A percentile compares a stretch with the other conserved stretches of the same genome.
phyloP scores from a whole-genome alignment of 1,140 invertebrate genomes.

The Euborellia annulipes region DNA sequence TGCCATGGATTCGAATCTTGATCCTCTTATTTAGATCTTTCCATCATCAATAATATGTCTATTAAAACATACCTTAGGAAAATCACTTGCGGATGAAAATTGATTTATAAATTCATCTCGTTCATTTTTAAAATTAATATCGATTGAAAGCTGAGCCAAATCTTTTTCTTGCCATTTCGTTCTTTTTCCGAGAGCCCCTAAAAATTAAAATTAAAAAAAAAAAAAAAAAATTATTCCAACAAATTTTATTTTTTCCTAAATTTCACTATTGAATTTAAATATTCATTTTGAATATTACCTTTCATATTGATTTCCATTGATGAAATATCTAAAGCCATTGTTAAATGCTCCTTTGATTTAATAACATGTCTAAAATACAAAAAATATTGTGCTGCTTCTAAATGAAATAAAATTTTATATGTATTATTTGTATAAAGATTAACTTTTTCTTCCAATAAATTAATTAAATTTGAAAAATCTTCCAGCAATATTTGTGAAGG shows the following conservation, averaged over 20 bases:
- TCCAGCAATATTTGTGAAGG: constrained; percentile 43
- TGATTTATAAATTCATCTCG: constrained; percentile 21
- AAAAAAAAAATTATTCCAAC: constrained; percentile 4
- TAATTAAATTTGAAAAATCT: constrained; percentile 39
- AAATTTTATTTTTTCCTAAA: too few species aligned
- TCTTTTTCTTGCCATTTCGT: constrained; percentile 74
- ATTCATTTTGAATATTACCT: constrained; percentile 34
- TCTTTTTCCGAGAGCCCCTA: constrained; percentile 68
- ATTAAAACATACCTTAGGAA: not conserved
- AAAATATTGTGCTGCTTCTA: constrained; percentile 61
- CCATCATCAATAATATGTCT: constrained; percentile 5
- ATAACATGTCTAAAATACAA: constrained; percentile 54
- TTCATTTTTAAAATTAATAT: constrained; percentile 35
- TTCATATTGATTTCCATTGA: constrained; percentile 48
- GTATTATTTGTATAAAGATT: constrained; percentile 27
- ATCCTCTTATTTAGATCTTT: constrained; percentile 32
- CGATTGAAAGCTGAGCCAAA: constrained; percentile 63
- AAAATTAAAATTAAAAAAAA: constrained; percentile 14
- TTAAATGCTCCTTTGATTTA: constrained; percentile 47
- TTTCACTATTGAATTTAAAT: too few species aligned
- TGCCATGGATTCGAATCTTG: not conserved
- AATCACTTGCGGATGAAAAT: constrained; percentile 29
- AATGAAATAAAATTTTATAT: constrained; percentile 43
- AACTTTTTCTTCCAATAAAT: constrained; percentile 29
- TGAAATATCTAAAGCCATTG: constrained; percentile 38